Evolutionary conservation across 2,797 vertebrate genomes (phyloP), one percentile per base, ranked within the genome.

Genomic region (Poecilia velifera): DNA sequence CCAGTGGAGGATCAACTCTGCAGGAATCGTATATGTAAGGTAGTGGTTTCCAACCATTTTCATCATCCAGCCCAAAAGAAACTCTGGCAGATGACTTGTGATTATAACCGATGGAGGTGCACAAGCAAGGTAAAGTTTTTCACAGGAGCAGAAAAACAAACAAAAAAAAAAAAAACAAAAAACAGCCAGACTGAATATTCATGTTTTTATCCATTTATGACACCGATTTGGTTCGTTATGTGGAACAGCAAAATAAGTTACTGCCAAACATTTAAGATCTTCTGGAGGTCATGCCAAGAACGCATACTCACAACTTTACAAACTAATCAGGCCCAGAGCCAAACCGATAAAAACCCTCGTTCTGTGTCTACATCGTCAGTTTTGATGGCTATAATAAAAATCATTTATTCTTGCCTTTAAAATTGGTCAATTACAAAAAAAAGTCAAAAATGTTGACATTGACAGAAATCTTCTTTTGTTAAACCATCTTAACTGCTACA

Each of bases 41-140:
- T n/a, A n/a, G 66, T 14, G 41, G 66, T 70, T 70, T 70, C 66
- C 41, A 41, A n/a, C 41, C 36, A 43, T 43, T 45, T 70, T 70
- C 66, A 70, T 70, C 66, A 70, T 70, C 39, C 41, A 43, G 13
- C 39, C 66, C 66, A 70, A 6, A 43, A n/a, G 22, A 12, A 43
- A 70, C 22, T 70, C 41, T 43, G 66, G 66, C 39, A 43, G 25
- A n/a, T 12, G 57, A 59, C 57, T n/a, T 28, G 20, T 66, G 64
- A 39, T 39, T 20, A 39, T 22, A 36, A 18, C 59, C 36, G 59
- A 31, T 39, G 62, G 34, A 66, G 22, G 34, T 36, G 34, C 4
- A 1, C 39, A 13, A 25, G 64, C 64, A 22, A 41, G 64, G 22
- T 41, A 25, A 41, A 39, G 8, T 6, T 36, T 22, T 43, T 41